Percentiles rank a stretch among this genome's conserved stretches.
phyloP scores from a whole-genome alignment of 2,113 vertebrate genomes.

The Grammomys dolichurus region DNA sequence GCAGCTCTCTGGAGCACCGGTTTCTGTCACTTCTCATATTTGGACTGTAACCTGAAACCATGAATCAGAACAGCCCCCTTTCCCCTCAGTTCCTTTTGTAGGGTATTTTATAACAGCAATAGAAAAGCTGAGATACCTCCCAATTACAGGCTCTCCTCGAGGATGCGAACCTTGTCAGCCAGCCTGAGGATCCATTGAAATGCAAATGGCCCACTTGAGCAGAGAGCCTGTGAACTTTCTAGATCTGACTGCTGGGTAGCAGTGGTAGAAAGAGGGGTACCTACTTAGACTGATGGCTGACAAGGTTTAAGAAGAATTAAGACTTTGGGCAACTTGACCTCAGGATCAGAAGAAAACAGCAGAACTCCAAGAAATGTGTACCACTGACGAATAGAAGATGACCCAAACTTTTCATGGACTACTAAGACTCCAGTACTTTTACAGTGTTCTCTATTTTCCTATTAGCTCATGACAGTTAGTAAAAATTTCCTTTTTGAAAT shows the following conservation, averaged over 20 bases:
- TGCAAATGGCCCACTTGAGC: slow-evolving; percentile 25
- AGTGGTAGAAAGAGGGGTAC: not conserved
- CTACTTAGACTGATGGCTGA: not conserved
- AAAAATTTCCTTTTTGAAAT: not conserved
- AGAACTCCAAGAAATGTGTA: slow-evolving; percentile 1
- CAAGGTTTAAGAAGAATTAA: slow-evolving; percentile 38
- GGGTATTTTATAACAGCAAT: not conserved
- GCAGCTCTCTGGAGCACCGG: not conserved
- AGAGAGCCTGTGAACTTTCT: not conserved
- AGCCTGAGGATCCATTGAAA: not conserved
- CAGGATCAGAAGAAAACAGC: slow-evolving; percentile 47
- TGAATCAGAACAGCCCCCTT: not conserved
- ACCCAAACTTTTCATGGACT: not conserved
- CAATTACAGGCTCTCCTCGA: slow-evolving; percentile 25
- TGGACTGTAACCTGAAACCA: not conserved
- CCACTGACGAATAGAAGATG: not conserved
- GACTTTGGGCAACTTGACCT: not conserved
- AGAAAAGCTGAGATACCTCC: not conserved
- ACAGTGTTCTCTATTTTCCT: not conserved
- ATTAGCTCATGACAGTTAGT: not conserved
- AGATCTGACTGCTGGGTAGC: not conserved
- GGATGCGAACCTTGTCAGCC: not conserved
- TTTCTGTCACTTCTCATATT: too few species aligned
- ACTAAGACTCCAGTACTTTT: slow-evolving; percentile 38
- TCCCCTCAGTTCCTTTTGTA: too few species aligned